phyloP scores from a whole-genome alignment of 1,140 invertebrate genomes.

The Diorhabda elongata region DNA sequence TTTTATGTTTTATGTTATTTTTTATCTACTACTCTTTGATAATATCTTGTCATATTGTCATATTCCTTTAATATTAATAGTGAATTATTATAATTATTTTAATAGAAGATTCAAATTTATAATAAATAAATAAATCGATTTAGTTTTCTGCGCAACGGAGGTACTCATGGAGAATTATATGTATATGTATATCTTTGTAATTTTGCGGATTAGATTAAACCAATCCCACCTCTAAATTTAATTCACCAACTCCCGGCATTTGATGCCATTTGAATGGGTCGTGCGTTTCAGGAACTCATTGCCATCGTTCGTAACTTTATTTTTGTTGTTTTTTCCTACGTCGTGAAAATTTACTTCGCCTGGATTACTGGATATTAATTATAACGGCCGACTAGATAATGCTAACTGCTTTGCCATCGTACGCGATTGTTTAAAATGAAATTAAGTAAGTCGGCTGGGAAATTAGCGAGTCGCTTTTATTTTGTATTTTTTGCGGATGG shows the following conservation, averaged over 20 bases:
- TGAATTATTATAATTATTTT: no score
- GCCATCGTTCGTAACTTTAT: constrained; percentile 7
- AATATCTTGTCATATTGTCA: no score
- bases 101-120: no score
- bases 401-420: constrained; percentile 20
- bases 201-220: not conserved
- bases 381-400: constrained; percentile 21
- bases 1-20: no score
- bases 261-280: constrained; percentile 11
- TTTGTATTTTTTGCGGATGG: constrained; percentile 3
- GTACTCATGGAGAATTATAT: no score
- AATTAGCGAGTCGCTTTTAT: constrained; percentile 11
- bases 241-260: not conserved
- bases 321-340: constrained; percentile 9
- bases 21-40: no score
- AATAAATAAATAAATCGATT: no score
- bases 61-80: no score
- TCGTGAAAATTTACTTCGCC: constrained; percentile 11
- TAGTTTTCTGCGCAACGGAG: no score
- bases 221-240: not conserved
- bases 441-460: constrained; percentile 17
- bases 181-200: no score
- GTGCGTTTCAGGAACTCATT: constrained; percentile 5
- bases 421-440: constrained; percentile 26
- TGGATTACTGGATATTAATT: constrained; percentile 21